Evolutionary conservation across 2,797 vertebrate species (phyloP).

Genomic region (Apogon talboti): DNA sequence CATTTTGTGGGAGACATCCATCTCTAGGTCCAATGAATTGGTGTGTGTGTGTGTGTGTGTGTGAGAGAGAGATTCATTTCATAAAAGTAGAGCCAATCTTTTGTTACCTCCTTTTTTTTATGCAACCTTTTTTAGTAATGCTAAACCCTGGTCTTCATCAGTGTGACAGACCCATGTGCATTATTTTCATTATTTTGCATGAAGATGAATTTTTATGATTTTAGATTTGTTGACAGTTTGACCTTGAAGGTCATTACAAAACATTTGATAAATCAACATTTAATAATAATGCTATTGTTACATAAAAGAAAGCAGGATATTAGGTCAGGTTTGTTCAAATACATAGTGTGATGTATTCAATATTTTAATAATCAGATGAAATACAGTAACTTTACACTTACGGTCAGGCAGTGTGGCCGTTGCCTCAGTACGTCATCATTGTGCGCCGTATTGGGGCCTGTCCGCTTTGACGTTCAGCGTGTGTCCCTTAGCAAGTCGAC

Average conservation of each 20-base stretch:
- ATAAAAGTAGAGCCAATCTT: too few relatives aligned
- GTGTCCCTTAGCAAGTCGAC: conserved; percentile 41
- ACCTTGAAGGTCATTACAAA: conserved; percentile 38
- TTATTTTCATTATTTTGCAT: neutral
- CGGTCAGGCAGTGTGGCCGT: conserved; percentile 54
- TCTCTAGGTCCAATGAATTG: too few relatives aligned
- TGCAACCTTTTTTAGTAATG: too few relatives aligned
- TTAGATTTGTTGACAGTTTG: conserved; percentile 25
- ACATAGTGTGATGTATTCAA: rapidly evolving
- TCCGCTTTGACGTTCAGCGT: conserved; percentile 20
- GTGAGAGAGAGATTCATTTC: too few relatives aligned
- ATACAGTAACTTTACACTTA: neutral
- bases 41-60: too few relatives aligned
- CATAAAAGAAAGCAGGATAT: neutral
- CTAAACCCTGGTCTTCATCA: neutral
- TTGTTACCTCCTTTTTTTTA: too few relatives aligned
- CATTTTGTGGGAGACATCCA: too few relatives aligned
- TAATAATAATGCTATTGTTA: neutral
- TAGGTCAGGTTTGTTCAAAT: neutral
- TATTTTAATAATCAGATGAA: rapidly evolving
- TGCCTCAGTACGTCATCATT: conserved; percentile 59
- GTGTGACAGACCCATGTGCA: neutral
- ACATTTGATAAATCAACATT: neutral
- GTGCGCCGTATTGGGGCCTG: conserved; percentile 47
- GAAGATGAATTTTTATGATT: neutral